Evolutionary conservation across 2,888 invertebrate species (phyloP).

Genomic region (Eupithecia subumbrata): DNA sequence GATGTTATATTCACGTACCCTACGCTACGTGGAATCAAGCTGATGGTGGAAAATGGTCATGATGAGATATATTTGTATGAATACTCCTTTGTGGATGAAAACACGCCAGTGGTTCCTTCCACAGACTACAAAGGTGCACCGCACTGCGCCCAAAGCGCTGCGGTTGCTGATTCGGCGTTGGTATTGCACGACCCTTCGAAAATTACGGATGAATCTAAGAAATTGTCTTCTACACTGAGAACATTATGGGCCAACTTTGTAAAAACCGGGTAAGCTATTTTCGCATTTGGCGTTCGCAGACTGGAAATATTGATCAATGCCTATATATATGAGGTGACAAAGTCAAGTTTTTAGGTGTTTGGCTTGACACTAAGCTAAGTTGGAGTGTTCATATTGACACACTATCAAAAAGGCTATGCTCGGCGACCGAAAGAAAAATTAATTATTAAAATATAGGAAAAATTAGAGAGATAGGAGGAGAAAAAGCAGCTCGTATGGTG

Average conservation of each 20-base stretch:
- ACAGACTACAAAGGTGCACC: conserved; percentile 50
- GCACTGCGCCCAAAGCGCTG: background rate
- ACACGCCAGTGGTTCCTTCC: conserved; percentile 41
- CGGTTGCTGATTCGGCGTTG: background rate
- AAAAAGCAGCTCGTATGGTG: too few species aligned
- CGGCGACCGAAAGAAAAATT: too few species aligned
- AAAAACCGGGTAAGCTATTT: background rate
- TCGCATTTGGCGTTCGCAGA: too few species aligned
- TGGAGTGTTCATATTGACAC: too few species aligned
- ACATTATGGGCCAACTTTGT: background rate
- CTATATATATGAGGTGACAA: too few species aligned
- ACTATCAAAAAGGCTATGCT: too few species aligned
- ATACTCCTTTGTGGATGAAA: conserved; percentile 52
- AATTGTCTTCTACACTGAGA: background rate
- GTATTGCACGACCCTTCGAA: background rate
- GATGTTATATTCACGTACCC: conserved; percentile 53
- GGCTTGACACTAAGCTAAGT: too few species aligned
- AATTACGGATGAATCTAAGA: background rate
- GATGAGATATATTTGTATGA: conserved; percentile 54
- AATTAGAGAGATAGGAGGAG: too few species aligned
- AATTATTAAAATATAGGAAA: too few species aligned
- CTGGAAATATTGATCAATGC: too few species aligned
- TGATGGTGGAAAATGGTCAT: conserved; percentile 50
- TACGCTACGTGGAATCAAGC: conserved; percentile 46
- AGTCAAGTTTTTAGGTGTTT: too few species aligned